phyloP scores from a whole-genome alignment of 2,888 invertebrate genomes.

The Beris morrisii region DNA sequence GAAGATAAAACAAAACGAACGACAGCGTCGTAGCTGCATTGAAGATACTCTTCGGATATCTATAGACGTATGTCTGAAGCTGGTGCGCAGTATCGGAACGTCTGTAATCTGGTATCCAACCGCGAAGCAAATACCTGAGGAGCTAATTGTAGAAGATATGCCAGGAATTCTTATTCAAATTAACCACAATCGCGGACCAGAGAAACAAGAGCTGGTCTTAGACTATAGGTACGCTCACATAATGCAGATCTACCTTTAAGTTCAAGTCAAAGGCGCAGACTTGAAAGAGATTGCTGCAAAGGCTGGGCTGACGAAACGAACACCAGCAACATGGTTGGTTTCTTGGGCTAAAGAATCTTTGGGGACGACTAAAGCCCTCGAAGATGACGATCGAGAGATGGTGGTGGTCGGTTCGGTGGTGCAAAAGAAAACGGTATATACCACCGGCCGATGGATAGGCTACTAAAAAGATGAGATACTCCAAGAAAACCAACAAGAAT shows the following conservation, averaged over 20 bases:
- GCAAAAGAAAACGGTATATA: neutral
- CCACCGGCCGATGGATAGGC: neutral
- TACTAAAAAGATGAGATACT: too few relatives aligned
- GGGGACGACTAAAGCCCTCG: neutral
- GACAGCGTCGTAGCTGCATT: slow-evolving; percentile 2
- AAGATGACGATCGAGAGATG: neutral
- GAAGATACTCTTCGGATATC: slow-evolving; percentile 4
- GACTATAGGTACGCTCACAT: neutral
- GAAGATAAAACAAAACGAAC: slow-evolving; percentile 24
- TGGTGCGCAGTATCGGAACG: slow-evolving; percentile 11
- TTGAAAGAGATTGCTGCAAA: too few relatives aligned
- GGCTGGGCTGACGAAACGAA: too few relatives aligned
- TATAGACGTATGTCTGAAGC: neutral
- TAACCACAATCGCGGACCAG: slow-evolving; percentile 33
- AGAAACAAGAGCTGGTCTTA: slow-evolving; percentile 25
- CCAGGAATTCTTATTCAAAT: slow-evolving; percentile 39
- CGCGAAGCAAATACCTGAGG: slow-evolving; percentile 36
- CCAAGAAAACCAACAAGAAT: slow-evolving; percentile 1
- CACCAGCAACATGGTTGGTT: too few relatives aligned
- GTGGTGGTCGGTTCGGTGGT: neutral
- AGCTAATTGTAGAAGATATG: slow-evolving; percentile 38
- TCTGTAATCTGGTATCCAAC: slow-evolving; percentile 29
- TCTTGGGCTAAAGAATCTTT: too few relatives aligned
- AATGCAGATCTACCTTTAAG: too few relatives aligned
- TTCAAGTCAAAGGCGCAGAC: too few relatives aligned